Evolutionary conservation across 2,797 vertebrate genomes (phyloP), one percentile per base, ranked within the genome.

Genomic region (Macropodus opercularis): DNA sequence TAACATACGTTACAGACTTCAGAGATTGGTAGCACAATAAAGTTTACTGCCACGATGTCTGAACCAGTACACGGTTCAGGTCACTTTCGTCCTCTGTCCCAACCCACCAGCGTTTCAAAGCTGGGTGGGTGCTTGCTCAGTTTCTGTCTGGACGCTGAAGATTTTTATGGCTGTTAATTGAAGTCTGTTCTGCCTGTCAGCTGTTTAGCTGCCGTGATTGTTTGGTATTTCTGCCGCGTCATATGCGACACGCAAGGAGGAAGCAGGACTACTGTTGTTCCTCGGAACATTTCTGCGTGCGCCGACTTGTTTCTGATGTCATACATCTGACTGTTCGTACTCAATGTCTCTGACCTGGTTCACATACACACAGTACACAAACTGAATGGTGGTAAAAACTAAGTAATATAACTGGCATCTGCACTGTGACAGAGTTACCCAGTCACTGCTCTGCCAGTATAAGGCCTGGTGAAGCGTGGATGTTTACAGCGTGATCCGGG

Each of bases 401-500:
- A n/a, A 15, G 32, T 34, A 15, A 5, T 26, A 22, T 35, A 14
- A 35, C 36, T 29, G 14, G 22, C 17, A 17, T 50, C 26, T 5
- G 6, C 34, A 15, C 1, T 4, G 35, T 56, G 34, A 2, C 21
- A 13, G 44, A 1, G 47, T 51, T 53, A 75, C 54, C 15, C 48
- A 55, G 49, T 41, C 3, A 41, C 48, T 10, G 9, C 19, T 19
- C 32, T 13, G 24, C 12, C 11, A 1, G 34, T 51, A 56, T 61
- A 80, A 74, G 66, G 23, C 76, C 65, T 76, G 49, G 32, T 8
- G 1, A 50, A 56, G 48, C 23, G 0, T 12, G 23, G 31, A 19
- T 65, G 74, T 81, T 86, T 78, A 79, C 61, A 56, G 23, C 69
- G n/a, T 26, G 22, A 36, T 56, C 21, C 5, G 19, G 40, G 19